Evolutionary conservation across 2,113 vertebrate genomes (phyloP).

Genomic region (Pseudopodoces humilis): DNA sequence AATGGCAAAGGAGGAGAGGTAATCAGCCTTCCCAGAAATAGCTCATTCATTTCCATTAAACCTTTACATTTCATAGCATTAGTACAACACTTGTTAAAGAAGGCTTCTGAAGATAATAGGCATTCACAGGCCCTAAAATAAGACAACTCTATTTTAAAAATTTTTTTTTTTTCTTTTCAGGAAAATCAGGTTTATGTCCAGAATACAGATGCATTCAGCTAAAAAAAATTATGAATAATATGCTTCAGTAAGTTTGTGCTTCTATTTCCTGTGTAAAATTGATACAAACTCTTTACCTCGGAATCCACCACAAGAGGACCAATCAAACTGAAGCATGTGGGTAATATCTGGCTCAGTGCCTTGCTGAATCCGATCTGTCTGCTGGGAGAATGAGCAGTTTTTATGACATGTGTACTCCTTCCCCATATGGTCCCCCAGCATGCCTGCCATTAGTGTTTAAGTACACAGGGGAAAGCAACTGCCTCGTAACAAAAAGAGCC

Average conservation of each 20-base stretch:
- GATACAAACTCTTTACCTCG: background rate
- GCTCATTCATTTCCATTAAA: background rate
- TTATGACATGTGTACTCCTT: background rate
- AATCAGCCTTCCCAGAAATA: background rate
- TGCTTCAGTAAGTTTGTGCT: background rate
- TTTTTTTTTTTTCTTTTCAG: background rate
- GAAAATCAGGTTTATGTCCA: background rate
- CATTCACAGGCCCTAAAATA: background rate
- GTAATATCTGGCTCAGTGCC: background rate
- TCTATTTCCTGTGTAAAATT: background rate
- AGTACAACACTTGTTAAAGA: background rate
- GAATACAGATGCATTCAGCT: background rate
- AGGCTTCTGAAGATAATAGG: background rate
- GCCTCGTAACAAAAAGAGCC: background rate
- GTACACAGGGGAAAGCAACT: background rate
- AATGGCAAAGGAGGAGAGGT: background rate
- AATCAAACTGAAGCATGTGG: background rate
- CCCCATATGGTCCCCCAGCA: background rate
- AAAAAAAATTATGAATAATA: background rate
- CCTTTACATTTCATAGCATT: background rate
- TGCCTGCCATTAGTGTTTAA: slow-evolving; percentile 6
- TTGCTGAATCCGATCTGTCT: background rate
- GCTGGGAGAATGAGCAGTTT: slow-evolving; percentile 46
- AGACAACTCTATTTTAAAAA: background rate
- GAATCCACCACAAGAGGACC: background rate